Base-by-base conservation (phyloP, 92 coral and sea anemone genomes). In the Siderastrea radians region DNA sequence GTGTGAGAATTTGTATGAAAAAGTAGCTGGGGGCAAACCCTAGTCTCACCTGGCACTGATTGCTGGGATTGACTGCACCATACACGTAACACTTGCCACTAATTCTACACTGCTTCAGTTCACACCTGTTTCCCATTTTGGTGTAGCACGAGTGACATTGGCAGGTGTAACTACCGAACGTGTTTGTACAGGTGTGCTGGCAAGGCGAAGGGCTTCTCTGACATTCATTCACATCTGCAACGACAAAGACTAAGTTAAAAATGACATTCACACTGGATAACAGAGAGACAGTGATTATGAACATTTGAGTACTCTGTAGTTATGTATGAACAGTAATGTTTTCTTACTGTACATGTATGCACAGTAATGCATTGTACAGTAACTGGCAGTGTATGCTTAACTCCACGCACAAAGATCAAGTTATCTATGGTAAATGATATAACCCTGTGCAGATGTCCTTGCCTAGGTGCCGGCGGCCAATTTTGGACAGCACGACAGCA, bases 111-210 rank as follows among this genome's bases (percentile, higher is more conserved):
- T 96, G 93, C 66, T 89, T 71, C 83, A 96, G 84, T 0, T 94
- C 90, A 75, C 98, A 96, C 15, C 86, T 80, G 17, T 91, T 94
- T 7, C 90, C 93, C 13, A 71, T 9, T 80, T 96, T 96, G 48
- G 94, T 90, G 87, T 96, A 96, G 70, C 98, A 96, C 9, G 90
- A 15, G 48, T 87, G 16, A 11, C 98, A 96, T 12, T 90, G 87
- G 84, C 98, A 96, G 2, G 96, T 96, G 85, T 84, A 96, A 76
- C 95, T 92, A 13, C 96, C 96, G 13, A 74, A 75, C n/a, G 94
- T 91, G 81, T 93, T 96, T 45, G 81, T 86, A 69, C 98, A 96
- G 1, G 5, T 85, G 82, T 96, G 98, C 57, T 96, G 87, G 58
- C 98, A 96, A 6, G 94, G 96, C 3, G 70, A 47, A 0, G 47